phyloP scores from a whole-genome alignment of 2,797 vertebrate genomes.

The Naso thynnoides region DNA sequence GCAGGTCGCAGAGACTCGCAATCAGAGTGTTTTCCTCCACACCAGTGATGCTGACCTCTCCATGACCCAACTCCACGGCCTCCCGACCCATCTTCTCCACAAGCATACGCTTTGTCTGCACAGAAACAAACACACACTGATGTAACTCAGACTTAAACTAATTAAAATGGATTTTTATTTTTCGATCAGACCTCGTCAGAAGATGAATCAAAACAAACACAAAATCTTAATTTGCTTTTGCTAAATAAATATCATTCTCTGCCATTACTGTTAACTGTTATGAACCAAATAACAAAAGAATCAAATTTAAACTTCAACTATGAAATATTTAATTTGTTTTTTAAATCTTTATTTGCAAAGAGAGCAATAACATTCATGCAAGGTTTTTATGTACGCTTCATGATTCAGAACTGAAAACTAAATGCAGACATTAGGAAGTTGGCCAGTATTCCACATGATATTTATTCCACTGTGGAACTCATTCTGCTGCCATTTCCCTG shows the following conservation, averaged over 20 bases:
- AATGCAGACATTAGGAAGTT: not conserved
- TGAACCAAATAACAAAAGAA: not conserved
- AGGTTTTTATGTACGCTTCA: not conserved
- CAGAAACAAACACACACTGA: not conserved
- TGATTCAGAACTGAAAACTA: not conserved
- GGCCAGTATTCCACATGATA: not conserved
- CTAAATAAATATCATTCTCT: not conserved
- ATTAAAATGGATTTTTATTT: not conserved
- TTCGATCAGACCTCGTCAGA: no score
- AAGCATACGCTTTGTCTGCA: constrained; percentile 97
- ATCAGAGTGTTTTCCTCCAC: constrained; percentile 99
- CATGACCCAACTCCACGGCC: constrained; percentile 97
- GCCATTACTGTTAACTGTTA: not conserved
- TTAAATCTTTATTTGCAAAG: not conserved
- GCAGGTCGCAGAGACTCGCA: constrained; percentile 96
- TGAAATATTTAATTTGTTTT: not conserved
- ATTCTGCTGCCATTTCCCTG: no score
- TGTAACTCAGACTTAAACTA: not conserved
- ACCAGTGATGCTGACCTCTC: constrained; percentile 98
- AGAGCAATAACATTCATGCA: not conserved
- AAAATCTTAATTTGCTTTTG: not conserved
- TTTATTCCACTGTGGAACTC: not conserved
- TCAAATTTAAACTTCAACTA: not conserved
- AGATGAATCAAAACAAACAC: not conserved
- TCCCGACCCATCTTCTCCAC: constrained; percentile 99